Evolutionary conservation across 2,888 invertebrate genomes (phyloP).

Genomic region (Macrophya annulata): DNA sequence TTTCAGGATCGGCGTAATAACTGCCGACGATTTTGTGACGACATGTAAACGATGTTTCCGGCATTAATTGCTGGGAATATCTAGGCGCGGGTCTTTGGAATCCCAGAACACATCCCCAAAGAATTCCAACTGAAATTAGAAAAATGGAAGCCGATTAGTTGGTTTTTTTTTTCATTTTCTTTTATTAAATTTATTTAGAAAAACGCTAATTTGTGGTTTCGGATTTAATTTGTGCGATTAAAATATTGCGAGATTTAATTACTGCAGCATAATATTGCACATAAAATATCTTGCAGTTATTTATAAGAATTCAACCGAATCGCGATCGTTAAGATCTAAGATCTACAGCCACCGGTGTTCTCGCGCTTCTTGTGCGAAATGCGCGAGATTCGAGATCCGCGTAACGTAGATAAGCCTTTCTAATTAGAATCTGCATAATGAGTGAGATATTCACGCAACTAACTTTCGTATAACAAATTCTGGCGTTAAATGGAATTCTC

Average conservation of each 20-base stretch:
- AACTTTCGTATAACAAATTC: constrained; percentile 48
- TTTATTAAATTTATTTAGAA: background rate
- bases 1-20: constrained; percentile 93
- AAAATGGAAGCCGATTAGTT: background rate
- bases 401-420: constrained; percentile 55
- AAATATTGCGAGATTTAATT: background rate
- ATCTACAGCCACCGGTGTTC: background rate
- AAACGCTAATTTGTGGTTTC: no score
- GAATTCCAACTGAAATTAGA: constrained; percentile 62
- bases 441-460: constrained; percentile 65
- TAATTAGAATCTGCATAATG: constrained; percentile 62
- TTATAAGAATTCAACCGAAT: constrained; percentile 16
- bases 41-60: constrained; percentile 88
- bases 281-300: background rate
- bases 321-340: constrained; percentile 15
- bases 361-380: constrained; percentile 14
- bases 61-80: constrained; percentile 80
- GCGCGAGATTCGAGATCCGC: constrained; percentile 36
- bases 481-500: background rate
- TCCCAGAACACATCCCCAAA: constrained; percentile 71
- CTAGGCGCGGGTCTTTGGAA: constrained; percentile 79
- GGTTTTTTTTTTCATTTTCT: background rate
- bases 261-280: background rate
- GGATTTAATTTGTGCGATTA: no score
- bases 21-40: constrained; percentile 93